Evolutionary conservation across 2,888 invertebrate genomes (phyloP).

Genomic region (Eulithis testata): DNA sequence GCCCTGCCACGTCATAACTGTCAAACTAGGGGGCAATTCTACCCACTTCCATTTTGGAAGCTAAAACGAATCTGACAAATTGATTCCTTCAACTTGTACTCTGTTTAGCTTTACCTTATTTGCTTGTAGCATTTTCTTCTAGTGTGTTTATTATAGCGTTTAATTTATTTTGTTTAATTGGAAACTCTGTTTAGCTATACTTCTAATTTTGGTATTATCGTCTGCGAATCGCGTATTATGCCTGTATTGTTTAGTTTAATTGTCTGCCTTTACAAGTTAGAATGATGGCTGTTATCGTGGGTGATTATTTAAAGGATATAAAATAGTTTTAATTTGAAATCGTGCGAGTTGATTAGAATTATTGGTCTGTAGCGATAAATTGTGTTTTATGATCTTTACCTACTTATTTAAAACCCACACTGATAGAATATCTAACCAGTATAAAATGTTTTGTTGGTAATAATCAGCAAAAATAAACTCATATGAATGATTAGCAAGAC

Average conservation of each 20-base stretch:
- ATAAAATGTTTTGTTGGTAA: too few relatives aligned
- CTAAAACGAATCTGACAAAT: slow-evolving; percentile 64
- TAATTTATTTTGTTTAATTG: too few relatives aligned
- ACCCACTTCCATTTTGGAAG: slow-evolving; percentile 46
- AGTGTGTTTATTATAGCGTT: too few relatives aligned
- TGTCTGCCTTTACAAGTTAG: slow-evolving; percentile 32
- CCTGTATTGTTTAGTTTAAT: slow-evolving; percentile 5
- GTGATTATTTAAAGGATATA: slow-evolving; percentile 50
- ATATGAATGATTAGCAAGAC: too few relatives aligned
- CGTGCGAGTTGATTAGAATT: slow-evolving; percentile 34
- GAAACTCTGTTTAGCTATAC: too few relatives aligned
- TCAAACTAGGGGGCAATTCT: slow-evolving; percentile 58
- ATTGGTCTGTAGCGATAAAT: slow-evolving; percentile 13
- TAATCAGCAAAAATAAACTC: too few relatives aligned
- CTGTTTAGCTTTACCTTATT: slow-evolving; percentile 20
- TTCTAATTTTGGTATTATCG: too few relatives aligned
- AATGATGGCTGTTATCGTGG: slow-evolving; percentile 46
- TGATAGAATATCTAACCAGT: not conserved
- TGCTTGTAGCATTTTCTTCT: not conserved
- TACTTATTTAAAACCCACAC: not conserved
- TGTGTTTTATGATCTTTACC: slow-evolving; percentile 2
- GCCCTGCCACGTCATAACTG: slow-evolving; percentile 81
- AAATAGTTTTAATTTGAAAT: slow-evolving; percentile 50
- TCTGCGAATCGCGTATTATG: not conserved
- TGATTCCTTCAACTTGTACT: slow-evolving; percentile 58